phyloP scores from a whole-genome alignment of 1,140 invertebrate species.

The Ptiloglossa arizonensis region DNA sequence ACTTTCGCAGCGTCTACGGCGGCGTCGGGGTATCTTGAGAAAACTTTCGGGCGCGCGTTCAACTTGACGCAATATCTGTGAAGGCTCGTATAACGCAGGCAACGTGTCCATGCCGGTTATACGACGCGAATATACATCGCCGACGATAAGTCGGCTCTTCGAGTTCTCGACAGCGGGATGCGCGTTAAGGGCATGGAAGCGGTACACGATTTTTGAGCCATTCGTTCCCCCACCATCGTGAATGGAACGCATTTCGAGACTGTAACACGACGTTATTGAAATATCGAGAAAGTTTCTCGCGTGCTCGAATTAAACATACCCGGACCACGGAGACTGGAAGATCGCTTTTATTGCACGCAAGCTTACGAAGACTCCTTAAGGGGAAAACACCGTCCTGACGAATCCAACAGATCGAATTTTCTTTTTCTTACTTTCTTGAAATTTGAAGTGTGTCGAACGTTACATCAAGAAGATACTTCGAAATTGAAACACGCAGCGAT shows the following conservation, averaged over 20 bases:
- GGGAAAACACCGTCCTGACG: no score
- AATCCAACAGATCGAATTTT: no score
- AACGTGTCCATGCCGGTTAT: conserved; percentile 51
- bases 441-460: no score
- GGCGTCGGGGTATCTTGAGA: conserved; percentile 47
- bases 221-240: not conserved
- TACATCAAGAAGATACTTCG: no score
- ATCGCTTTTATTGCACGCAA: no score
- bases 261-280: not conserved
- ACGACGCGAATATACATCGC: conserved; percentile 47
- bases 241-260: not conserved
- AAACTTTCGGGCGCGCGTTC: conserved; percentile 63
- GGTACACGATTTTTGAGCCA: not conserved
- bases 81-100: conserved; percentile 57
- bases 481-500: no score
- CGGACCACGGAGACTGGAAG: no score
- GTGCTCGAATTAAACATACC: not conserved
- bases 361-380: no score
- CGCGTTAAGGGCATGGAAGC: conserved; percentile 20
- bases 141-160: conserved; percentile 25
- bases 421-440: no score
- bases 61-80: conserved; percentile 67
- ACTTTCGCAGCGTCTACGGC: conserved; percentile 30
- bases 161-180: conserved; percentile 27
- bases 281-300: not conserved